These are phyloP conservation scores for Euthynnus affinis DNA, from an alignment of 2,797 vertebrate species.

Conservation along the genomic window DNA sequence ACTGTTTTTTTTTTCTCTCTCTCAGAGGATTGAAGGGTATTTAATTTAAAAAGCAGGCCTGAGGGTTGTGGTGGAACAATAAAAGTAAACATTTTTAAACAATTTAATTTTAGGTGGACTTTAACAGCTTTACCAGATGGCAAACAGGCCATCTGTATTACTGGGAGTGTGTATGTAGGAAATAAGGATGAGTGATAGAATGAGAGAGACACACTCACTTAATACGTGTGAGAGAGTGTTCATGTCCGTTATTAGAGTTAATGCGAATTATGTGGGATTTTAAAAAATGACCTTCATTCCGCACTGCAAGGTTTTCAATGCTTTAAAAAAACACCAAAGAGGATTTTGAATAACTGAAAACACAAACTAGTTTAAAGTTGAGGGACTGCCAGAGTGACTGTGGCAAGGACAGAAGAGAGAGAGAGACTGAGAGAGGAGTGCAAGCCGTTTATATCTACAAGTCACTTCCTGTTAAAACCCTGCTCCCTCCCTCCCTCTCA, in stretches of 20 bases:
- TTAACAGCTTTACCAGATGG: background rate
- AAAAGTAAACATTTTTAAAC: background rate
- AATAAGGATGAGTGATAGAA: background rate
- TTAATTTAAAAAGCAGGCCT: background rate
- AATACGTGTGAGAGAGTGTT: constrained; percentile 13
- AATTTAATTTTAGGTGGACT: background rate
- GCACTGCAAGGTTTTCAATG: constrained; percentile 16
- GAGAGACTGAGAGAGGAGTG: background rate
- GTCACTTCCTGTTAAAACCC: constrained; percentile 71
- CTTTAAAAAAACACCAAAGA: constrained; percentile 46
- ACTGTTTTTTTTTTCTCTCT: constrained; percentile 1
- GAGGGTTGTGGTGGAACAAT: background rate
- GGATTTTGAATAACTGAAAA: constrained; percentile 54
- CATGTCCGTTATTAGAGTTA: constrained; percentile 34
- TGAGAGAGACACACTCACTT: background rate
- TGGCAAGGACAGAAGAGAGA: constrained; percentile 37
- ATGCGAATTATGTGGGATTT: constrained; percentile 53
- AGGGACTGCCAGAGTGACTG: constrained; percentile 20
- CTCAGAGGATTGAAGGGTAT: background rate
- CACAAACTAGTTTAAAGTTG: constrained; percentile 42
- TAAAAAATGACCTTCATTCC: constrained; percentile 59
- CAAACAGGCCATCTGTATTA: background rate
- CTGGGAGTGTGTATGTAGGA: background rate
- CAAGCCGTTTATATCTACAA: constrained; percentile 39
- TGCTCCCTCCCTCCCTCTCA: background rate